Evolutionary conservation across 2,888 invertebrate species (phyloP), one percentile per base, ranked within the genome.

Genomic region (Hedya salicella): DNA sequence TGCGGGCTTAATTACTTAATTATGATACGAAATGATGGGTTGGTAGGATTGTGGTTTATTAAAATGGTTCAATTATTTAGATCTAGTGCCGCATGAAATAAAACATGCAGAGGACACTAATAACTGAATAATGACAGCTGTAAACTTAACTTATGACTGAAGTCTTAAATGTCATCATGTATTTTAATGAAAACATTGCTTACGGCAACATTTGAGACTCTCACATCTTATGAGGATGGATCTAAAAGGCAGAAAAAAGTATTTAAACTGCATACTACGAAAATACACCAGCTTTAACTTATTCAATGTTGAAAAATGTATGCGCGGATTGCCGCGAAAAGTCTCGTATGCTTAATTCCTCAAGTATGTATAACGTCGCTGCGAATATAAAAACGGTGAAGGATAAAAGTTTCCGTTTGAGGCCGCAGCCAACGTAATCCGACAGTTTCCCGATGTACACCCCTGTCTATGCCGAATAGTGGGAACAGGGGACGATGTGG

Each of bases 371-470:
- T 60, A 25, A 66, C 40, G 40, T 63, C 44, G 46, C 42, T 44
- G 56, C 65, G 68, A 69, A 71, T 73, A 76, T 75, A 81, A 82
- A 82, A 80, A 77, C 71, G 74, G 71, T 72, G 73, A 72, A 78
- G 78, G 75, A 79, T 79, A 81, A 80, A 84, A 82, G 78, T 81
- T 83, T 78, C 72, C 76, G 78, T 78, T 82, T 76, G 78, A 78
- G 78, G 76, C 75, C 75, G 74, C 70, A 71, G 73, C 73, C 70
- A 71, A 68, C 74, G 78, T 82, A 83, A 84, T 82, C 81, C 80
- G 79, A 82, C 77, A 76, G 75, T 75, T 78, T 75, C 62, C 73
- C 75, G 70, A 73, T 75, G 74, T 72, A 71, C 70, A 64, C 61
- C 61, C 71, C 69, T 63, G 72, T 71, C 70, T 73, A 71, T 70